Evolutionary conservation across 2,113 vertebrate species (phyloP).

Genomic region (Strix uralensis): DNA sequence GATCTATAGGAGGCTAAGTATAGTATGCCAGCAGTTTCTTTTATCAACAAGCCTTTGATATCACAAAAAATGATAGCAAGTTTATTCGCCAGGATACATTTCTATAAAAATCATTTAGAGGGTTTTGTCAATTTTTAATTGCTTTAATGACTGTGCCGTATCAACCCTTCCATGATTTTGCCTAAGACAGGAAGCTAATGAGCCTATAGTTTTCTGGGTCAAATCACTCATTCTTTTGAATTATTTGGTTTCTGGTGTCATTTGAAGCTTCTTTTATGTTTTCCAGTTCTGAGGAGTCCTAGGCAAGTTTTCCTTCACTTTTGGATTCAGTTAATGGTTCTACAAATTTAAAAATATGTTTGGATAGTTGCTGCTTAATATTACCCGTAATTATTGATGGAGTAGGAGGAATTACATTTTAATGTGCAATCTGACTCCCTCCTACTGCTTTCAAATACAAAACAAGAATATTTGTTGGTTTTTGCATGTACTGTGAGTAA

Average conservation of each 20-base stretch:
- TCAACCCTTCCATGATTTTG: neutral
- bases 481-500: neutral
- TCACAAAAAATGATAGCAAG: neutral
- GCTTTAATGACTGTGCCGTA: neutral
- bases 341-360: neutral
- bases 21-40: neutral
- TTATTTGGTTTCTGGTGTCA: neutral
- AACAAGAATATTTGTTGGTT: neutral
- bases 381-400: neutral
- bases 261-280: neutral
- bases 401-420: conserved; percentile 9
- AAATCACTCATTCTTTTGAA: neutral
- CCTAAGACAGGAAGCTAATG: neutral
- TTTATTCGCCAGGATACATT: neutral
- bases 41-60: neutral
- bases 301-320: neutral
- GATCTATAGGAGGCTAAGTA: neutral
- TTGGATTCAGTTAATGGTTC: neutral
- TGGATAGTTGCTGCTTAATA: neutral
- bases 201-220: neutral
- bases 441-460: neutral
- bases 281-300: neutral
- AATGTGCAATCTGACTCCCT: neutral
- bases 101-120: neutral
- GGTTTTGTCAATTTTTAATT: neutral